Base-by-base conservation (phyloP, 92 coral and sea anemone species). In the Palythoa grandis region DNA sequence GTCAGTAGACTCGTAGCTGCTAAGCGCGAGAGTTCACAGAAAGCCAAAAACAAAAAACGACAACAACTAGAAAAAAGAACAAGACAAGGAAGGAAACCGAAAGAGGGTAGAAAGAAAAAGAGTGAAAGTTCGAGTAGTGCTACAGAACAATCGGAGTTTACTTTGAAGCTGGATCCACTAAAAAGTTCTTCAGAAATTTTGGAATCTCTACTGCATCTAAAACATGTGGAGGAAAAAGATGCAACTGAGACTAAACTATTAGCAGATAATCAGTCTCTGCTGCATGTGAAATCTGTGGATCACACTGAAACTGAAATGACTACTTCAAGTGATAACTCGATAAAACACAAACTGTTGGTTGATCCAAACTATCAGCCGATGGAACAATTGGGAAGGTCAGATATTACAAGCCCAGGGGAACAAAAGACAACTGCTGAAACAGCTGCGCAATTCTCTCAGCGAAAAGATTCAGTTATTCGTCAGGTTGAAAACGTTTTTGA, bases 1-100 rank as follows among this genome's bases (percentile, higher is more conserved):
- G 85, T 80, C 22, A 80, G 25, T 65, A 68, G 73, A 22, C 85
- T 66, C 11, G 66, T 80, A 20, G 85, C 85, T 66, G 85, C 66
- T 16, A 80, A 80, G 52, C 74, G 85, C 1, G 39, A 65, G 48
- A 65, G 48, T 29, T 66, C 35, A 13, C 72, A 47, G 58, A 80
- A 80, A 80, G 85, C 85, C 7, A 80, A 66, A 53, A 66, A 43
- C 43, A 80, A 68, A 25, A 80, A 48, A 7, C 72, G 57, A 19
- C 58, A 43, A 10, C 38, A 66, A 23, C 56, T 39, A 6, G 74
- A 80, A 13, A 80, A 48, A 70, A 52, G 7, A 65, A 9, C 20
- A 80, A 80, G 56, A 5, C 57, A 24, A 38, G 74, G 73, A 11
- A 66, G 74, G 20, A 80, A 47, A 66, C 22, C 61, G 23, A 66